Conservation (phyloP, 1,140 invertebrate species). For the Conus ventricosus region DNA sequence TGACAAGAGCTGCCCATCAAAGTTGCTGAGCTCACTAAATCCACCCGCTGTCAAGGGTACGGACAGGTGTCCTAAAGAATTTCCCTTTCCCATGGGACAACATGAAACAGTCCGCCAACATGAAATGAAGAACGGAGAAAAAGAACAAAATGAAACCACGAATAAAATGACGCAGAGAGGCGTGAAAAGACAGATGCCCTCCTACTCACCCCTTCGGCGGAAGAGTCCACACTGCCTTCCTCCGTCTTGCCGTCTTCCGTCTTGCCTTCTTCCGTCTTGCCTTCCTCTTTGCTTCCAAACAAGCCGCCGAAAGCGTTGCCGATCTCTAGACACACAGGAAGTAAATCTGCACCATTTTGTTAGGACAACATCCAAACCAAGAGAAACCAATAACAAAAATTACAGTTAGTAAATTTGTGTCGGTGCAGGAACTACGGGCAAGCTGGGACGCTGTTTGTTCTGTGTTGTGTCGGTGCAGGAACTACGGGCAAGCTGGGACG, state of each 20-base stretch:
- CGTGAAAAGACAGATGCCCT: slow-evolving; percentile 2
- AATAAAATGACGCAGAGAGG: neutral
- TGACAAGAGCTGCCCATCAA: too few relatives aligned
- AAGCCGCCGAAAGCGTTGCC: slow-evolving; percentile 95
- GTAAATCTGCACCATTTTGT: too few relatives aligned
- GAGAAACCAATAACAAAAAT: neutral
- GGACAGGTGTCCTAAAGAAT: too few relatives aligned
- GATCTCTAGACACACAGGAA: slow-evolving; percentile 79
- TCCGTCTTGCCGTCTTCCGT: slow-evolving; percentile 47
- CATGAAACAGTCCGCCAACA: neutral
- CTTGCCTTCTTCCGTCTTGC: slow-evolving; percentile 55
- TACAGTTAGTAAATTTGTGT: too few relatives aligned
- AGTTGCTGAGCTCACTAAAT: too few relatives aligned
- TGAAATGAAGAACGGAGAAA: neutral
- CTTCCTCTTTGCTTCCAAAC: slow-evolving; percentile 78
- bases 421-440: too few relatives aligned
- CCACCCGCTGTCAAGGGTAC: too few relatives aligned
- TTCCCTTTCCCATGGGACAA: too few relatives aligned
- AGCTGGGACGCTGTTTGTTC: too few relatives aligned
- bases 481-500: too few relatives aligned
- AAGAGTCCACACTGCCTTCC: slow-evolving; percentile 52
- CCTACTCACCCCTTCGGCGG: slow-evolving; percentile 37
- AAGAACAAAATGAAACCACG: neutral
- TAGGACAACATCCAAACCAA: neutral
- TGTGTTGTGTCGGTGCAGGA: too few relatives aligned